These are phyloP conservation scores for Clepsis dumicolana DNA, from an alignment of 2,888 invertebrate genomes.

Conservation along the genomic window DNA sequence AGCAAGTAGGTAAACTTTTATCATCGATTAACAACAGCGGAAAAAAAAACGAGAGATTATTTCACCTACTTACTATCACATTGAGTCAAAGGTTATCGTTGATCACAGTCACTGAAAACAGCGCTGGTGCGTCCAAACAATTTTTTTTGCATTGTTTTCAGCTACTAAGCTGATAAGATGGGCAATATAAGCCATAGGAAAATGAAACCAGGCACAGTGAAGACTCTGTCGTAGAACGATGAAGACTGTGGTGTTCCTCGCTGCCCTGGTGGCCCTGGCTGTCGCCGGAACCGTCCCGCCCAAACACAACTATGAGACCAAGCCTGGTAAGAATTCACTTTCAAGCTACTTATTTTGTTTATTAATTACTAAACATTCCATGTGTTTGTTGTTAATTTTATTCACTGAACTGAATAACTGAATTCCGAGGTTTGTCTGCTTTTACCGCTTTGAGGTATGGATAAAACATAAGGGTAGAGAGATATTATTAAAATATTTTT, in stretches of 20 bases:
- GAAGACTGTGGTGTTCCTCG: conserved; percentile 56
- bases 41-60: not conserved
- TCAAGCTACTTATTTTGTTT: too few species aligned
- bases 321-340: conserved; percentile 13
- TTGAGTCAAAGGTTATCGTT: not conserved
- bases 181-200: not conserved
- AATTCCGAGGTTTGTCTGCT: too few species aligned
- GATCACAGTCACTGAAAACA: conserved; percentile 4
- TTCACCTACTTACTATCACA: not conserved
- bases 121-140: not conserved
- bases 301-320: not conserved
- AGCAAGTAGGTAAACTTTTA: not conserved
- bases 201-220: conserved; percentile 37
- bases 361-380: too few species aligned
- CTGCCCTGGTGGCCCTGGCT: conserved; percentile 52
- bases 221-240: conserved; percentile 45
- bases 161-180: not conserved
- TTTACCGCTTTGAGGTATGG: too few species aligned
- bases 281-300: conserved; percentile 46
- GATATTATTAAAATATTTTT: too few species aligned
- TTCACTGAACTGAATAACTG: too few species aligned
- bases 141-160: not conserved
- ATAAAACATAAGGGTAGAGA: too few species aligned
- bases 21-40: not conserved
- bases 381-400: too few species aligned